Conservation (phyloP, 2,888 invertebrate genomes). For the Cheilosia grossa region DNA sequence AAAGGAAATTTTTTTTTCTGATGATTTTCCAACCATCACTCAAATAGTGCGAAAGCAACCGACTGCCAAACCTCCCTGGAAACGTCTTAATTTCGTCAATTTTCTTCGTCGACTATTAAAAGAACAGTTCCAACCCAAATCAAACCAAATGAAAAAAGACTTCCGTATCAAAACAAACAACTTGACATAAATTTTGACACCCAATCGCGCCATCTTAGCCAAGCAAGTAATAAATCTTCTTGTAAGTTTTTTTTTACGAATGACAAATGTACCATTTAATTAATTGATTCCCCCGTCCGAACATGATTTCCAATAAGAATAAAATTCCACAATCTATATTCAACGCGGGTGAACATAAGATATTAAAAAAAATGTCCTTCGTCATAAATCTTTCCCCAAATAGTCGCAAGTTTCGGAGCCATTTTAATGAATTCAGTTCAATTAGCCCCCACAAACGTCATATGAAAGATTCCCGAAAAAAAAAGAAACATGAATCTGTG, state of each 20-base stretch:
- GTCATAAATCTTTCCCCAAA: conserved; percentile 43
- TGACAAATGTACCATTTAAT: conserved; percentile 36
- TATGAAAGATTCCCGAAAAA: conserved; percentile 6
- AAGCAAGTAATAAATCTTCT: conserved; percentile 12
- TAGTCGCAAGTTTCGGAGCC: conserved; percentile 22
- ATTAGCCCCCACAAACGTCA: conserved; percentile 29
- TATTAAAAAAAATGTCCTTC: conserved; percentile 21
- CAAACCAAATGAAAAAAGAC: too few species aligned
- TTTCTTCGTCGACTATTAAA: too few species aligned
- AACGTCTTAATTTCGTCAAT: too few species aligned
- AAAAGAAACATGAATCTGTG: conserved; percentile 5
- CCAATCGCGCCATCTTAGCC: not conserved
- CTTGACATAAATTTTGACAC: not conserved
- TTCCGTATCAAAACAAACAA: too few species aligned
- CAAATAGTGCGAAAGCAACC: too few species aligned
- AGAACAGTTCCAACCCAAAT: too few species aligned
- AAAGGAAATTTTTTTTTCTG: too few species aligned
- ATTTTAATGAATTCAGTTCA: conserved; percentile 39
- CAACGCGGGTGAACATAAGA: not conserved
- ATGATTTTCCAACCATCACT: too few species aligned
- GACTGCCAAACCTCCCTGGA: too few species aligned
- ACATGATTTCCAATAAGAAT: conserved; percentile 21
- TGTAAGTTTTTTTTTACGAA: not conserved
- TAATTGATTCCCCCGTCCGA: conserved; percentile 23
- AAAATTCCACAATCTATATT: not conserved